phyloP scores from a whole-genome alignment of 2,888 invertebrate genomes.

The Ctena decussata region DNA sequence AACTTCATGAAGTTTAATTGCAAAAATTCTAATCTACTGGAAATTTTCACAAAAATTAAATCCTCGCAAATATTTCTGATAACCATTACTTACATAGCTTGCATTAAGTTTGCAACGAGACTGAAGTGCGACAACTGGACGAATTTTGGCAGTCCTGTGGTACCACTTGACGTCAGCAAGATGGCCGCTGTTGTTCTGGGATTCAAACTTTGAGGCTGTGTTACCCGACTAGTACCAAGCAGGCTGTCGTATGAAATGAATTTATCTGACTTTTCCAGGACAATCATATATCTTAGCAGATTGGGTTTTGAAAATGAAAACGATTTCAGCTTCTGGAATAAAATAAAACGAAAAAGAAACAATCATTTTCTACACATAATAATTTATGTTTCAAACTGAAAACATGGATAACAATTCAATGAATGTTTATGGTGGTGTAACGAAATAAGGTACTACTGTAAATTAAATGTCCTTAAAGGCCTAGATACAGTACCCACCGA shows the following conservation, averaged over 20 bases:
- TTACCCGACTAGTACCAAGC: slow-evolving; percentile 22
- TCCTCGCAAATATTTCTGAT: too few relatives aligned
- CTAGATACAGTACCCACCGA: too few relatives aligned
- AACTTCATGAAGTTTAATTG: too few relatives aligned
- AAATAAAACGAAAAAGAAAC: background rate
- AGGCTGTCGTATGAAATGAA: slow-evolving; percentile 38
- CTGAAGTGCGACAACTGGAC: slow-evolving; percentile 49
- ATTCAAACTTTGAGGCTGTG: slow-evolving; percentile 6
- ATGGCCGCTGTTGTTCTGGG: slow-evolving; percentile 26
- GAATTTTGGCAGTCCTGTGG: slow-evolving; percentile 52
- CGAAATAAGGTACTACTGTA: too few relatives aligned
- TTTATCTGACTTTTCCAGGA: background rate
- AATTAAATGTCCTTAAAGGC: too few relatives aligned
- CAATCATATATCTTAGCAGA: slow-evolving; percentile 5
- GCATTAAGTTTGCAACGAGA: slow-evolving; percentile 32
- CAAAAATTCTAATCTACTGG: too few relatives aligned
- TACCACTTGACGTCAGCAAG: slow-evolving; percentile 54
- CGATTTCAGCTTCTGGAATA: slow-evolving; percentile 40
- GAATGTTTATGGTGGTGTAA: too few relatives aligned
- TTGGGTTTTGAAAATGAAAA: slow-evolving; percentile 36
- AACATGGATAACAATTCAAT: too few relatives aligned
- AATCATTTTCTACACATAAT: too few relatives aligned
- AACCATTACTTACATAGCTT: slow-evolving; percentile 27
- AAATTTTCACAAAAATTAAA: too few relatives aligned
- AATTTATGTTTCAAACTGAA: too few relatives aligned